These are phyloP conservation scores for Maniola hyperantus DNA, from an alignment of 2,888 invertebrate genomes.

Conservation along the genomic window DNA sequence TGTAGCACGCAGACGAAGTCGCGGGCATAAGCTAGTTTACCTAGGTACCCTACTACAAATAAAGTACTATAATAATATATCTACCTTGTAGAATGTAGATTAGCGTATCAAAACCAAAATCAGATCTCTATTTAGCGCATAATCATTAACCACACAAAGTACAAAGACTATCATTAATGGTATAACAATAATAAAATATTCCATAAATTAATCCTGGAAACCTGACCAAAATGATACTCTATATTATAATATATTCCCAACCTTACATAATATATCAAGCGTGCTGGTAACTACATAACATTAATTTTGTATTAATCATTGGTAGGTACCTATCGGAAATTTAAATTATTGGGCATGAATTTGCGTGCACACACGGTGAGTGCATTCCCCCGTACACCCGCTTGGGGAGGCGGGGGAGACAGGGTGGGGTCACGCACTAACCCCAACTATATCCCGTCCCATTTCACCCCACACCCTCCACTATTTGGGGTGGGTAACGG, in stretches of 20 bases:
- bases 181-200: conserved; percentile 21
- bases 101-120: background rate
- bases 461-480: conserved; percentile 56
- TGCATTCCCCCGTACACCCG: conserved; percentile 51
- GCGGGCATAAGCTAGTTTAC: no score
- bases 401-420: conserved; percentile 30
- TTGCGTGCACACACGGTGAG: conserved; percentile 77
- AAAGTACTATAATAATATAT: no score
- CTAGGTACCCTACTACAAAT: no score
- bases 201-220: conserved; percentile 21
- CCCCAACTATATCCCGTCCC: conserved; percentile 59
- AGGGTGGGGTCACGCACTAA: conserved; percentile 65
- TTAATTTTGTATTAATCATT: conserved; percentile 72
- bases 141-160: background rate
- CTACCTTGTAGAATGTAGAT: background rate
- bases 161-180: conserved; percentile 3
- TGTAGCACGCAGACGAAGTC: no score
- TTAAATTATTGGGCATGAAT: conserved; percentile 80
- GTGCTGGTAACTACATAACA: conserved; percentile 51
- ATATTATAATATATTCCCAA: conserved; percentile 20
- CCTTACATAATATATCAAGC: conserved; percentile 37
- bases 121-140: background rate
- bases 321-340: conserved; percentile 67
- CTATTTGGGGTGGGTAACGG: conserved; percentile 76
- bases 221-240: conserved; percentile 20